Base-by-base conservation (phyloP, 2,797 vertebrate species). In the Notamacropus eugenii region DNA sequence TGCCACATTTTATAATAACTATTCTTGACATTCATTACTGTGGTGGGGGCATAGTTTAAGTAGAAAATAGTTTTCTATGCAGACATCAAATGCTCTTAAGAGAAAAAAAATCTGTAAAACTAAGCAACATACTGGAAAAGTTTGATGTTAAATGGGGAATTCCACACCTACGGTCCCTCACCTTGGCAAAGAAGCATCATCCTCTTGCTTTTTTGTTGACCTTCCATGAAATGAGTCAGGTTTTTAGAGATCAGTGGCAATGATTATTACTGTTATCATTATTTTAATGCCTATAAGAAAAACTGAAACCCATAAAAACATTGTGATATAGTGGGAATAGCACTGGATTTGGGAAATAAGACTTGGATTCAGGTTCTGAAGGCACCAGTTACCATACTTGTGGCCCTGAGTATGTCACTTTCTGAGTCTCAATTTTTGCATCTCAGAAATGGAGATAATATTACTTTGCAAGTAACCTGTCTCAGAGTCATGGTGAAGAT, bases 381-480 rank as follows among this genome's bases (percentile, higher is more conserved):
- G 97, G 95, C 95, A 93, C 94, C 95, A 91, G 92, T 93, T 92
- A 95, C 94, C 98, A 92, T 57, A 34, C 56, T 50, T 92, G 56
- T 98, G 91, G 54, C 29, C 56, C 40, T 90, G 54, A 22, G 55
- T 58, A 46, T 28, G n/a, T 91, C 50, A 50, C 55, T 34, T 87
- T 87, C 22, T 22, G 93, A 94, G 54, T 92, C 92, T 97, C 94
- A 27, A 94, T 94, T 96, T 96, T 93, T 94, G 93, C 24, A 52
- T 90, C 94, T 46, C 55, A 9, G 54, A 54, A 74, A 93, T 67
- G 55, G 90, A 87, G 62, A 97, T 95, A 90, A 91, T 93, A 92
- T 92, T 52, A 28, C 92, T 87, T 10, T 87, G 93, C 16, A 54
- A 16, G n/a, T 9, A 40, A 40, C 67, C 67, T 40, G 58, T 87